Percentiles rank a stretch among this genome's conserved stretches.
phyloP scores from a whole-genome alignment of 2,113 vertebrate species.

The Cheilinus undulatus region DNA sequence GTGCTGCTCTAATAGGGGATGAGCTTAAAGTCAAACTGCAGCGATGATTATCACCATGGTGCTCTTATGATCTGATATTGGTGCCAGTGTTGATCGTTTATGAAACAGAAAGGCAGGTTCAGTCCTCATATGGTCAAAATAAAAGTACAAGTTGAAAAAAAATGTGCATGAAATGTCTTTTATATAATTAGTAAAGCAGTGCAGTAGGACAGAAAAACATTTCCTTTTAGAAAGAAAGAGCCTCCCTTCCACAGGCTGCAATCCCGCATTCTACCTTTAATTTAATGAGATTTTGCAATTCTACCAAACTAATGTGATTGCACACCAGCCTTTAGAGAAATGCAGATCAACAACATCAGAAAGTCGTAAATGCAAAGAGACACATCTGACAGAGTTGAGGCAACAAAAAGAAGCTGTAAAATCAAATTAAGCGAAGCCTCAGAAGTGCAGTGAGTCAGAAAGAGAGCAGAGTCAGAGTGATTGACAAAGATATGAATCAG shows the following conservation, averaged over 20 bases:
- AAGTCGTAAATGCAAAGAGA: neutral
- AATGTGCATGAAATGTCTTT: too few species aligned
- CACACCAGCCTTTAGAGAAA: conserved; percentile 2
- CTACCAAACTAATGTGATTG: neutral
- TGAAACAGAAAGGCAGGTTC: neutral
- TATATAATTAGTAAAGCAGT: too few species aligned
- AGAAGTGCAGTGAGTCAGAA: conserved; percentile 4
- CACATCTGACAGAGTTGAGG: neutral
- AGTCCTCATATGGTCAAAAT: too few species aligned
- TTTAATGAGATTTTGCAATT: neutral
- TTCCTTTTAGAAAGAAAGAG: neutral
- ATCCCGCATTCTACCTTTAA: too few species aligned
- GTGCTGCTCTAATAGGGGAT: neutral
- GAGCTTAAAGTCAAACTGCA: neutral
- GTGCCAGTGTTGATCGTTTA: neutral
- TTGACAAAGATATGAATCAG: conserved; percentile 19
- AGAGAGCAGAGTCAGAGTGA: neutral
- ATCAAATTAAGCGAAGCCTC: conserved; percentile 15
- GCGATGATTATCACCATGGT: neutral
- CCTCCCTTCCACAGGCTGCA: neutral
- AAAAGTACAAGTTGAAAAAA: too few species aligned
- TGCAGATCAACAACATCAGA: neutral
- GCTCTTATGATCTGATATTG: conserved; percentile 8
- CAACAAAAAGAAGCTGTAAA: conserved; percentile 4
- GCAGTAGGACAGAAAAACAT: too few species aligned